Conservation (phyloP, 2,113 vertebrate species). For the Python bivittatus region DNA sequence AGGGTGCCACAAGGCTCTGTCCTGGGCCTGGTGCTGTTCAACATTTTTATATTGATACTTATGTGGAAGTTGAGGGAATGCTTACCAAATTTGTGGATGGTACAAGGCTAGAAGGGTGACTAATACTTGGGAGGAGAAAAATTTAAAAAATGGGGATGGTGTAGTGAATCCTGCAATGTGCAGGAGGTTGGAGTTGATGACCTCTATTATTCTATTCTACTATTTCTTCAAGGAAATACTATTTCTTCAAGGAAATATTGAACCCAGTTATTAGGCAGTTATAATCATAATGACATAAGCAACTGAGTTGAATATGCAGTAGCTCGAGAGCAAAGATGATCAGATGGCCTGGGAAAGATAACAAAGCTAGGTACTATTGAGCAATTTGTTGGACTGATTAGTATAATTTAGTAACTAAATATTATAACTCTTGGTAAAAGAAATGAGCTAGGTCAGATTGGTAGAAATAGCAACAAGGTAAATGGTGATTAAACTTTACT, state of each 20-base stretch:
- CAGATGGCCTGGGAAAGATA: not conserved
- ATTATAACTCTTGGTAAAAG: not conserved
- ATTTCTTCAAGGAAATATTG: not conserved
- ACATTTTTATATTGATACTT: not conserved
- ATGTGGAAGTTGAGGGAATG: not conserved
- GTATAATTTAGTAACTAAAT: not conserved
- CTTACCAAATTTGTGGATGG: not conserved
- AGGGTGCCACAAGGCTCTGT: not conserved
- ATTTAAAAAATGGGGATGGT: not conserved
- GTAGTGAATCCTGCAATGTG: not conserved
- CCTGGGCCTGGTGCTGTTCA: not conserved
- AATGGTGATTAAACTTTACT: not conserved
- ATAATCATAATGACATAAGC: not conserved
- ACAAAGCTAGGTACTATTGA: not conserved
- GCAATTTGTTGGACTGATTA: constrained; percentile 2
- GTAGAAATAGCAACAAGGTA: constrained; percentile 3
- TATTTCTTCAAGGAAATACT: not conserved
- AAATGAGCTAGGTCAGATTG: not conserved
- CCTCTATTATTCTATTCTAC: not conserved
- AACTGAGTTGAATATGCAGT: constrained; percentile 2
- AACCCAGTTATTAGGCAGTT: not conserved
- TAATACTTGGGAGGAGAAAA: not conserved
- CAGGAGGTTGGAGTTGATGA: not conserved
- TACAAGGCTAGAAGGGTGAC: not conserved
- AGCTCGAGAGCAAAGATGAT: not conserved